Base-by-base conservation (phyloP, 2,113 vertebrate genomes). In the Stictonetta naevosa region DNA sequence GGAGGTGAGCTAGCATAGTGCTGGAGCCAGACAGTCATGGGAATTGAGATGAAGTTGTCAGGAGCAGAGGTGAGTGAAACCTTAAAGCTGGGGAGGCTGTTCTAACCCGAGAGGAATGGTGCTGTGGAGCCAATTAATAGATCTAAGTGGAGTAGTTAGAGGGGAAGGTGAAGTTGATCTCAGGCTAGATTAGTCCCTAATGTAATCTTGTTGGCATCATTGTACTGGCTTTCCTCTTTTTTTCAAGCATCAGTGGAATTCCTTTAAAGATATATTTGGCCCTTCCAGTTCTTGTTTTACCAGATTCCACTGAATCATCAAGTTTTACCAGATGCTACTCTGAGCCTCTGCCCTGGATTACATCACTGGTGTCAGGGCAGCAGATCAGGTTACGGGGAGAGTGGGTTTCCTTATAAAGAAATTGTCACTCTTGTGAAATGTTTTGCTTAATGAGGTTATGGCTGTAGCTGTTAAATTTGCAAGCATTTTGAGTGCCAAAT, bases 301-400 rank as follows among this genome's bases (percentile, higher is more conserved):
- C 60, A 69, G 89, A 96, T 96, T 94, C 88, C 90, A 90, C 92
- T 89, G 86, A 94, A 94, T 96, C 93, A 95, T 96, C 88, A 79
- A 66, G 26, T 94, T 95, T 94, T 92, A 76, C 86, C 93, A 96
- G 90, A 90, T 90, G 88, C 95, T 96, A 13, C 92, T 95, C 0
- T 0, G 76, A 86, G 76, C 53, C 66, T 92, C 80, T 94, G 90
- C 77, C 66, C 83, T 94, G 93, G 34, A 92, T 97, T 96, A 88
- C 95, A 76, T 96, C 95, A 92, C 34, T 76, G 62, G 50, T 92
- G 92, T 92, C 25, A 34, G 77, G 74, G 73, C 73, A 88, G 73
- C 0, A 0, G 9, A 29, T 92, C 0, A 1, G 38, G 42, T 96
- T 94, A 44, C 73, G 3, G 25, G 22, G 38, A 90, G 48, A 90